Evolutionary conservation across 1,140 invertebrate species (phyloP).

Genomic region (Propsilocerus akamusi): DNA sequence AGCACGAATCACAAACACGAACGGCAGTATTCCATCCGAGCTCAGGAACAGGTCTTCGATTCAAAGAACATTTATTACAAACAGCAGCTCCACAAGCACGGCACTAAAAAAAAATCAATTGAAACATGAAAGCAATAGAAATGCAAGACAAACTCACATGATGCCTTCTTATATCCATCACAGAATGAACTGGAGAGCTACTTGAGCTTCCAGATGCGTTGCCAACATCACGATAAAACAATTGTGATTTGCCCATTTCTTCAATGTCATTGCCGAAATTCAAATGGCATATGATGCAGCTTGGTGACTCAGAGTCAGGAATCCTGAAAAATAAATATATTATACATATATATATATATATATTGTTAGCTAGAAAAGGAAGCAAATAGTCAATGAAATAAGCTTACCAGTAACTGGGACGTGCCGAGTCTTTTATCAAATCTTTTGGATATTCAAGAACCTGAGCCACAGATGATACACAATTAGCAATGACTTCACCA

Average conservation of each 20-base stretch:
- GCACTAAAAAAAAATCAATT: slow-evolving; percentile 24
- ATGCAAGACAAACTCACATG: slow-evolving; percentile 26
- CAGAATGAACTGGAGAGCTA: background rate
- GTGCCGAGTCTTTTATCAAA: slow-evolving; percentile 56
- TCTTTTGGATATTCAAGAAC: slow-evolving; percentile 30
- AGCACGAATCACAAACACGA: slow-evolving; percentile 39
- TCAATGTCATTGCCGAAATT: slow-evolving; percentile 30
- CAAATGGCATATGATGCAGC: slow-evolving; percentile 43
- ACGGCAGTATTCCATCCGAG: slow-evolving; percentile 49
- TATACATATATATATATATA: too few species aligned
- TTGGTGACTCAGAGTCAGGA: slow-evolving; percentile 45
- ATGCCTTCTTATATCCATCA: slow-evolving; percentile 31
- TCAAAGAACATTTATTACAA: slow-evolving; percentile 42
- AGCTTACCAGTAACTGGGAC: slow-evolving; percentile 70
- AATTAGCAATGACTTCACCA: slow-evolving; percentile 41
- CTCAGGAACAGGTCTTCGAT: slow-evolving; percentile 39
- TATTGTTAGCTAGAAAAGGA: too few species aligned
- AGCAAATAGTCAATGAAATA: too few species aligned
- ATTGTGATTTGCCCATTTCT: slow-evolving; percentile 17
- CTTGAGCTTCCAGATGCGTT: background rate
- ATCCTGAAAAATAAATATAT: too few species aligned
- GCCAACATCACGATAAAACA: slow-evolving; percentile 13
- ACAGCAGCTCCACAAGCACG: slow-evolving; percentile 52
- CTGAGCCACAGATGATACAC: slow-evolving; percentile 34
- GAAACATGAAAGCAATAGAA: background rate